Evolutionary conservation across 2,888 invertebrate species (phyloP).

Genomic region (Aspidiotus rigidus): DNA sequence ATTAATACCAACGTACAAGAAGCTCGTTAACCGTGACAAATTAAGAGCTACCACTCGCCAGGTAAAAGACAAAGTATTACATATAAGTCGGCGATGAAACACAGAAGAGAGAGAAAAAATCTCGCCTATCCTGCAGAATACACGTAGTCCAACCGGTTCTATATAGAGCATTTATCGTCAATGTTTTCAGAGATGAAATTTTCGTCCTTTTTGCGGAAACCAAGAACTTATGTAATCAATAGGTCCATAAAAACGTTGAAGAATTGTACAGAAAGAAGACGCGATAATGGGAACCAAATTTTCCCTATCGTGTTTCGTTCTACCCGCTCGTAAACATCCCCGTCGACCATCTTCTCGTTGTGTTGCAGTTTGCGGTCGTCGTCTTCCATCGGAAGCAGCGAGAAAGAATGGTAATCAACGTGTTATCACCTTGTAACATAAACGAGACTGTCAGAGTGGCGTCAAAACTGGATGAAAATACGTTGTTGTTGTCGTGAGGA

Average conservation of each 20-base stretch:
- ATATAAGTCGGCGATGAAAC: background rate
- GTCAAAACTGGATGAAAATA: constrained; percentile 21
- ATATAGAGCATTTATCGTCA: background rate
- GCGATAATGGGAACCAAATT: background rate
- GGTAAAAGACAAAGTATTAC: background rate
- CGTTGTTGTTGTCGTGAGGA: too few species aligned
- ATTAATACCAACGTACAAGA: constrained; percentile 10
- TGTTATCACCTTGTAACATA: constrained; percentile 28
- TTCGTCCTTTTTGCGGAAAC: too few species aligned
- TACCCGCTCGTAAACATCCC: background rate
- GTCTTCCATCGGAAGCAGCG: background rate
- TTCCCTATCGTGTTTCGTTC: background rate
- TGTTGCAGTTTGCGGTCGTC: background rate
- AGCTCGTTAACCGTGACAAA: constrained; percentile 19
- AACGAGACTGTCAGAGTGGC: constrained; percentile 29
- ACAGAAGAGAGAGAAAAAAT: too few species aligned
- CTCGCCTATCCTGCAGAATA: background rate
- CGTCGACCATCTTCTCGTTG: too few species aligned
- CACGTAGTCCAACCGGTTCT: background rate
- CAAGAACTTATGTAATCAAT: too few species aligned
- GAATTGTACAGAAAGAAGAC: background rate
- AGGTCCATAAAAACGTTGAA: too few species aligned
- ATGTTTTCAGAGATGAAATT: too few species aligned
- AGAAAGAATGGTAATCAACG: constrained; percentile 20
- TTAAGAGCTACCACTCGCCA: constrained; percentile 4